Base-by-base conservation (phyloP, 2,113 vertebrate species). In the Odontesthes bonariensis region DNA sequence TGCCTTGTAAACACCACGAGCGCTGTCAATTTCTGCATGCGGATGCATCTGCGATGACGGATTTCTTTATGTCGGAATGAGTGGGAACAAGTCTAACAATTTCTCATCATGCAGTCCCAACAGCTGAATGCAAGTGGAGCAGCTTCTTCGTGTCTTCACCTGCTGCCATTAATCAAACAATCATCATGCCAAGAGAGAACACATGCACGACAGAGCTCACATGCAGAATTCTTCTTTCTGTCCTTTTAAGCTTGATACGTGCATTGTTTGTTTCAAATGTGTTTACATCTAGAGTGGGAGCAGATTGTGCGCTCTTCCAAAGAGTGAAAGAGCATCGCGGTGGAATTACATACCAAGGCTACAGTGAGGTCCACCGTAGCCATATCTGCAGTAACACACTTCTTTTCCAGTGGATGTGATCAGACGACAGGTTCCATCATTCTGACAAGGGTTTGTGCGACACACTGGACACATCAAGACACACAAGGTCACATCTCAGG, bases 381-480 rank as follows among this genome's bases (percentile, higher is more conserved):
- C 88, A 0, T 16, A 23, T 20, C 89, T 94, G 79, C 97, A 99
- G 76, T 89, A 85, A 5, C 98, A 99, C 31, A 96, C 89, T 0
- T 79, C 91, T 77, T 90, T 86, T 23, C 94, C 88, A 0, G 87
- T 96, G 84, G 70, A 59, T n/a, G 71, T 46, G 57, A 96, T 86
- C 73, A 94, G 78, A 60, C 95, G 95, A 79, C 98, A 99, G 61
- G 91, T 85, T 47, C 96, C 95, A 0, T 92, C 95, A 3, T 98
- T 94, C 80, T 95, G 89, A 84, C 98, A 99, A 0, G 93, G 95
- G 84, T 96, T 94, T 5, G 67, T 83, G 38, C 1, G 31, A 38
- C 98, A 99, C 14, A 4, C 98, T 99, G 87, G 12, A 83, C 19
- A 86, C 59, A 84, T 16, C 11, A 38, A 79, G 38, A 75, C 16